phyloP scores from a whole-genome alignment of 2,113 vertebrate genomes.

The Aleadryas rufinucha region DNA sequence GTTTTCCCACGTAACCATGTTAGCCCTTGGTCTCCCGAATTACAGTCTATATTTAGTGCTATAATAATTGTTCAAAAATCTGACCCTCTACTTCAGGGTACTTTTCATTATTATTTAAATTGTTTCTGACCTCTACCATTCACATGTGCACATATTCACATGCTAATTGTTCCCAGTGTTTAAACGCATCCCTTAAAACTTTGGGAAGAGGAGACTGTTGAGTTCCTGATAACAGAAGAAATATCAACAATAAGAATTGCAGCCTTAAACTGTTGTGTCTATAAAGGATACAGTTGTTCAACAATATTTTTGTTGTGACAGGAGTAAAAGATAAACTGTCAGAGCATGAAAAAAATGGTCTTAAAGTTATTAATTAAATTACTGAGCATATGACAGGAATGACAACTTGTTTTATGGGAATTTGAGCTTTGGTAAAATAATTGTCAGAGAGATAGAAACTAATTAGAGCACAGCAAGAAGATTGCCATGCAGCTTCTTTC shows the following conservation, averaged over 20 bases:
- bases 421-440: neutral
- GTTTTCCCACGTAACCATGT: neutral
- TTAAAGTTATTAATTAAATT: neutral
- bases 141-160: neutral
- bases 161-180: neutral
- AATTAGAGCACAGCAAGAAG: neutral
- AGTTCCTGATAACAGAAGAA: neutral
- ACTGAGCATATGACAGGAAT: neutral
- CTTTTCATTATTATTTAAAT: neutral
- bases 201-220: neutral
- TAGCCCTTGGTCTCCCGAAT: neutral
- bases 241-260: neutral
- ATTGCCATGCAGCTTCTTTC: neutral
- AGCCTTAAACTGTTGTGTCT: neutral
- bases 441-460: neutral
- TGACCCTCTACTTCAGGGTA: neutral
- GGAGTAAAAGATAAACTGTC: neutral
- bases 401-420: neutral
- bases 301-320: neutral
- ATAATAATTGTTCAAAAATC: neutral
- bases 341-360: neutral
- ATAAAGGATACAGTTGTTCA: neutral
- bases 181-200: neutral
- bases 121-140: neutral
- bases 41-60: neutral